Conservation (phyloP, 2,113 vertebrate species). For the Pelodiscus sinensis region DNA sequence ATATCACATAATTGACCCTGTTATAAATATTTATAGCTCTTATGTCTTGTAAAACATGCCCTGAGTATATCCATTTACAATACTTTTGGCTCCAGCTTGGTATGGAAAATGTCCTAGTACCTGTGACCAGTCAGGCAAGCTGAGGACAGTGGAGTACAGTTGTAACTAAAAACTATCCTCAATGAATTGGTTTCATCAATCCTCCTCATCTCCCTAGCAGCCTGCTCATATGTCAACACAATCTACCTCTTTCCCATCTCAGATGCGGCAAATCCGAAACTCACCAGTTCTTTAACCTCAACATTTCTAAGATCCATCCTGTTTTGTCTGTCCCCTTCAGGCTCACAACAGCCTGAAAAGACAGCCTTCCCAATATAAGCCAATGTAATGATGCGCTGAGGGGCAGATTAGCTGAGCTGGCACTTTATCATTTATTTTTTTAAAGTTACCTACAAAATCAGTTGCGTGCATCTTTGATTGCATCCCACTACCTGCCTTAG, state of each 20-base stretch:
- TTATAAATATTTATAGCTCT: not conserved
- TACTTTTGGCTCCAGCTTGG: not conserved
- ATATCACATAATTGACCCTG: not conserved
- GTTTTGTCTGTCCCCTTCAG: not conserved
- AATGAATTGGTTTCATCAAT: not conserved
- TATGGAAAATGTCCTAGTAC: not conserved
- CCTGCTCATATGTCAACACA: not conserved
- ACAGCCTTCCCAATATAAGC: not conserved
- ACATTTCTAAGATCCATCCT: not conserved
- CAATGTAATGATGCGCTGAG: not conserved
- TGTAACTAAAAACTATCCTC: not conserved
- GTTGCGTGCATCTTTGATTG: not conserved
- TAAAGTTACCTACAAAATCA: not conserved
- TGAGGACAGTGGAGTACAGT: not conserved
- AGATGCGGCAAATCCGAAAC: not conserved
- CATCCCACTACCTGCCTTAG: not conserved
- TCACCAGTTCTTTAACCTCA: not conserved
- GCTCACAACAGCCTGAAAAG: not conserved
- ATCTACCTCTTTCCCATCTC: not conserved
- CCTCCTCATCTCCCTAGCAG: not conserved
- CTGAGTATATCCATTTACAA: accelerated
- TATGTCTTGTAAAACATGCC: not conserved
- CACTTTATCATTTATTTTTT: not conserved
- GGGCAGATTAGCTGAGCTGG: not conserved
- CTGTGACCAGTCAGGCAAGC: not conserved